Base-by-base conservation (phyloP, 2,113 vertebrate species). In the Pionites leucogaster region DNA sequence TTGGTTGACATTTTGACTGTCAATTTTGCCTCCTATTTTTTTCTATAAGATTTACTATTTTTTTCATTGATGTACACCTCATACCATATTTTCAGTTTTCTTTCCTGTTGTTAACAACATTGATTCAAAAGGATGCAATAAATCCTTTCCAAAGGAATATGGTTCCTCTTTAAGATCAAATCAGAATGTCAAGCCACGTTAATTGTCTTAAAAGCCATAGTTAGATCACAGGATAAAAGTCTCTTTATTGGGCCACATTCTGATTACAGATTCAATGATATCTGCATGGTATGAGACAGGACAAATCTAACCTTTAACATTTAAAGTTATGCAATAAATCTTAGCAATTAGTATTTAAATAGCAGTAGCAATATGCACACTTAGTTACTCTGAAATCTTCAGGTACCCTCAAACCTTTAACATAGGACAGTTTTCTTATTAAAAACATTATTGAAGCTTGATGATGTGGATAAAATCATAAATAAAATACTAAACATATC, bases 141-240 rank as follows among this genome's bases (percentile, higher is more conserved):
- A 95, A 96, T 93, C 68, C 31, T 75, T 88, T 92, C 39, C 55
- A 77, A 82, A 79, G 42, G 63, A 77, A 82, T 64, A 52, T 18
- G 19, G 50, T 49, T 94, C 82, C 74, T 92, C n/a, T n/a, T 85
- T 59, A 77, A 94, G 88, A 86, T 62, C 76, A 95, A 93, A 82
- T 83, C 74, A 80, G 81, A 94, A 46, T 27, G 16, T 37, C 64
- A 16, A 70, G 82, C 75, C 88, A 93, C 94, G 69, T 82, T 89
- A 95, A 96, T 90, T 88, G 83, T 91, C 91, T 90, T 94, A 94
- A 95, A 89, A 94, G 69, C 62, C 79, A 17, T 72, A 76, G 71
- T 77, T 19, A 57, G 75, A 80, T 86, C 82, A 44, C 35, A 28
- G 29, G 33, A 57, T 18, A 53, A 52, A 91, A 88, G 37, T 65